These are phyloP conservation scores for Melospiza melodia DNA, from an alignment of 2,113 vertebrate genomes.

Conservation along the genomic window DNA sequence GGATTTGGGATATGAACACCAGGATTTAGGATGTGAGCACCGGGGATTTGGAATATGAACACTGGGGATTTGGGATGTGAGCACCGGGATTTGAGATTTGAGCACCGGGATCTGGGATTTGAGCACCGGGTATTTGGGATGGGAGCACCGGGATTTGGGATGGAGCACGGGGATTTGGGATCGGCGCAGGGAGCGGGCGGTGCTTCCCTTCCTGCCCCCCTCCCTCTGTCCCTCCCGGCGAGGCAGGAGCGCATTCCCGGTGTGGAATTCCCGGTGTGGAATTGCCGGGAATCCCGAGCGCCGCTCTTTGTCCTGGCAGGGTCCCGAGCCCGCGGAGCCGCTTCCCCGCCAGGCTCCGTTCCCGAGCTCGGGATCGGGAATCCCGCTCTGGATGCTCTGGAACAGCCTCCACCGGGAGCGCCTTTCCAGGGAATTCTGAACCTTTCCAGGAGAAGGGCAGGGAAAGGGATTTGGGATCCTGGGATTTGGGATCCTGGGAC, in stretches of 20 bases:
- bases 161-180: accelerated
- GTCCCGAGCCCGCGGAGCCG: constrained; percentile 23
- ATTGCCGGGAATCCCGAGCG: constrained; percentile 20
- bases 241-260: constrained; percentile 6
- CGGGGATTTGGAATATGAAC: no score
- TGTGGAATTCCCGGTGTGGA: constrained; percentile 9
- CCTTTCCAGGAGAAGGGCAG: neutral
- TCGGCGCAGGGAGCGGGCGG: neutral
- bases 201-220: neutral
- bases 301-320: constrained; percentile 58
- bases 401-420: neutral
- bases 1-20: accelerated
- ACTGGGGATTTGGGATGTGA: accelerated
- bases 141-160: neutral
- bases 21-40: accelerated
- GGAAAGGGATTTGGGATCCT: neutral
- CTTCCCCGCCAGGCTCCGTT: constrained; percentile 26
- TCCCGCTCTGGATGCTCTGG: neutral
- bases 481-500: neutral
- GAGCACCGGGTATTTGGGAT: no score
- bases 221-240: neutral
- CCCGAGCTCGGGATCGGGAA: constrained; percentile 14
- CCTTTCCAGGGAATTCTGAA: neutral
- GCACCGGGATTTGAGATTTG: accelerated
- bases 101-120: neutral